Evolutionary conservation across 2,888 invertebrate species (phyloP).

Genomic region (Bimastos eiseni): DNA sequence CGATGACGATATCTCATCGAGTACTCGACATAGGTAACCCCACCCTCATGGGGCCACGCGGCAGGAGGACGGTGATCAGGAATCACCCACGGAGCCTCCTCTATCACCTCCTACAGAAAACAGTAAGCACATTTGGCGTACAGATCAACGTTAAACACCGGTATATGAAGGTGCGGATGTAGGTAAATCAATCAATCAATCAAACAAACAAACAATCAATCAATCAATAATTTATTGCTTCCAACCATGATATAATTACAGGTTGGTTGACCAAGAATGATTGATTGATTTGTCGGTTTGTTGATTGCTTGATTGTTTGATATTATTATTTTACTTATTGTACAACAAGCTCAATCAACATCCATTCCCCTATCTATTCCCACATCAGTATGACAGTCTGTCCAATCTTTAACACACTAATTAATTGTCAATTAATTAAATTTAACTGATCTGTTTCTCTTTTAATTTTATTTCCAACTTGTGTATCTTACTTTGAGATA

Average conservation of each 20-base stretch:
- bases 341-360: not conserved
- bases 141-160: not conserved
- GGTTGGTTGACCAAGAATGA: not conserved
- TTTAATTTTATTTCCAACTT: not conserved
- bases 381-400: not conserved
- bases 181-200: no score
- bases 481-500: slow-evolving; percentile 59
- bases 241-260: no score
- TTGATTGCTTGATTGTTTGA: not conserved
- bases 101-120: not conserved
- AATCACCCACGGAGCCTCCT: slow-evolving; percentile 23
- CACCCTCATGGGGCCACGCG: slow-evolving; percentile 57
- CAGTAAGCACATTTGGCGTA: not conserved
- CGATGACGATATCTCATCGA: slow-evolving; percentile 54
- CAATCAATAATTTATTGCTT: no score
- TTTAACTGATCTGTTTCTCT: not conserved
- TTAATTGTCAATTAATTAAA: not conserved
- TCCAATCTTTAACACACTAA: not conserved
- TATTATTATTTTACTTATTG: not conserved
- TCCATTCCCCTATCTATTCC: not conserved
- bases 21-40: slow-evolving; percentile 52
- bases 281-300: not conserved
- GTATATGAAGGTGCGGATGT: not conserved
- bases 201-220: no score
- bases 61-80: slow-evolving; percentile 45